phyloP scores from a whole-genome alignment of 2,113 vertebrate genomes.

The Dipodomys spectabilis region DNA sequence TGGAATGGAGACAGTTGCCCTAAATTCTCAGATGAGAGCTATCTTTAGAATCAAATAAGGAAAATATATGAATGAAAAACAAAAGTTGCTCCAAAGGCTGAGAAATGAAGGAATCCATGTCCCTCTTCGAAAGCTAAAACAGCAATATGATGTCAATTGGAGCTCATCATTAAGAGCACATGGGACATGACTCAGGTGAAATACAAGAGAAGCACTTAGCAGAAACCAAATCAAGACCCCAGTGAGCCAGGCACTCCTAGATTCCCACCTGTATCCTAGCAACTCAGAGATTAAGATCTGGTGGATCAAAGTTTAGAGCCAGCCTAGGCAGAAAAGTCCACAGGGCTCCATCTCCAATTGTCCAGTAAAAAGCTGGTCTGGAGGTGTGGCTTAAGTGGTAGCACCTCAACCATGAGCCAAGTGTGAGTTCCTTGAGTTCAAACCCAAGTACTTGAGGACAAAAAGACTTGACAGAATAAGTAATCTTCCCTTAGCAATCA shows the following conservation, averaged over 20 bases:
- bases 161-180: not conserved
- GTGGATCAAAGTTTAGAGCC: too few species aligned
- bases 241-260: not conserved
- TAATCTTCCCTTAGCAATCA: not conserved
- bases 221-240: constrained; percentile 9
- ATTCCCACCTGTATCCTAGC: too few species aligned
- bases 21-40: not conserved
- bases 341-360: too few species aligned
- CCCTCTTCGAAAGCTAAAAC: not conserved
- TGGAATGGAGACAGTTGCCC: not conserved
- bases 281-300: too few species aligned
- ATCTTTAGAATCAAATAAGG: not conserved
- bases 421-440: too few species aligned
- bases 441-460: too few species aligned
- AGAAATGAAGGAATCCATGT: not conserved
- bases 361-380: too few species aligned
- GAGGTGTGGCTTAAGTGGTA: too few species aligned
- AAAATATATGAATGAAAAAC: not conserved
- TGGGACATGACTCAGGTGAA: not conserved
- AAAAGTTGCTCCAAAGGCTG: not conserved
- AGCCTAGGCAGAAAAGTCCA: too few species aligned
- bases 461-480: not conserved
- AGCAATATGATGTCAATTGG: not conserved
- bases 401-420: too few species aligned
- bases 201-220: not conserved